A percentile compares a stretch with the other conserved stretches of the same genome.
Conservation (phyloP, 2,797 vertebrate species). For the Euthynnus affinis region DNA sequence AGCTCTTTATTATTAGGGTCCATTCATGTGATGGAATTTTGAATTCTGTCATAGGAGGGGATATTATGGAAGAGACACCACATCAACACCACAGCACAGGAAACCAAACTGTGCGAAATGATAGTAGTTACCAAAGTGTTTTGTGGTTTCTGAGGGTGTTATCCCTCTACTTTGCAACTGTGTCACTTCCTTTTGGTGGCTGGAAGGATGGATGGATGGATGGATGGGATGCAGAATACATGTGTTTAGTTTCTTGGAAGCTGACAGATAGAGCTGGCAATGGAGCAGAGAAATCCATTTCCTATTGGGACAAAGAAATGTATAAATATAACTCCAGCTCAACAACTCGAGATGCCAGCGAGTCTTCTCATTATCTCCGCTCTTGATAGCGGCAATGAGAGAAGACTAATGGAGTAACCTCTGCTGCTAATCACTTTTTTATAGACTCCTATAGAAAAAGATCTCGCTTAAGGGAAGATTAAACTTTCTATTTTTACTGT, state of each 20-base stretch:
- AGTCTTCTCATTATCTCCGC: slow-evolving; percentile 77
- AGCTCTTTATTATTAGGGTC: neutral
- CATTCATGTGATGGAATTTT: slow-evolving; percentile 8
- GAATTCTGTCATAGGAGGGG: slow-evolving; percentile 21
- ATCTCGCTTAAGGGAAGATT: slow-evolving; percentile 73
- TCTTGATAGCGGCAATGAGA: slow-evolving; percentile 77
- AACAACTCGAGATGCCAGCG: slow-evolving; percentile 64
- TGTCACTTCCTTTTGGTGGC: slow-evolving; percentile 69
- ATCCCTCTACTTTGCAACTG: slow-evolving; percentile 56
- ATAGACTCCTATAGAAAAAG: slow-evolving; percentile 68
- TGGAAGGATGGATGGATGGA: slow-evolving; percentile 36
- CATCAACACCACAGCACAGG: slow-evolving; percentile 24
- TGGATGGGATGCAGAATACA: slow-evolving; percentile 51
- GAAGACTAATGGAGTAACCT: slow-evolving; percentile 84
- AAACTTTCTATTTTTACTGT: slow-evolving; percentile 76
- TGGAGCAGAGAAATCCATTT: slow-evolving; percentile 67
- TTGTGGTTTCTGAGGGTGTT: slow-evolving; percentile 60
- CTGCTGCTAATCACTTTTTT: slow-evolving; percentile 79
- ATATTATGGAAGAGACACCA: neutral
- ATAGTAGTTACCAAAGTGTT: slow-evolving; percentile 25
- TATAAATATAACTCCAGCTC: slow-evolving; percentile 80
- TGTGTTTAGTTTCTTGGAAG: slow-evolving; percentile 58
- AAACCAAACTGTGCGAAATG: slow-evolving; percentile 46
- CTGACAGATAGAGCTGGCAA: slow-evolving; percentile 53
- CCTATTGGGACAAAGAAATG: slow-evolving; percentile 77